Conservation (phyloP, 2,888 invertebrate genomes). For the Dicyrtomina minuta region DNA sequence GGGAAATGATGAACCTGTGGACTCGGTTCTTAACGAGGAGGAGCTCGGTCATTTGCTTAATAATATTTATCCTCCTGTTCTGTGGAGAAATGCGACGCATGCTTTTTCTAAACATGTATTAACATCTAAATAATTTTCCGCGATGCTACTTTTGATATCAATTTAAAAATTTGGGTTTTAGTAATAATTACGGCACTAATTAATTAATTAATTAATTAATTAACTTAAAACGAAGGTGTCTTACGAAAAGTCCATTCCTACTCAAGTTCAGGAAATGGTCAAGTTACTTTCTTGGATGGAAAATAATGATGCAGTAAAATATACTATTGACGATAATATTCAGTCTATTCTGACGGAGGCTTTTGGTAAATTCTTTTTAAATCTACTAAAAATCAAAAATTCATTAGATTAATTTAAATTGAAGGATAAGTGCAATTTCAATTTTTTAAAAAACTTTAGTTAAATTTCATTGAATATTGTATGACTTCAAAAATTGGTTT, state of each 20-base stretch:
- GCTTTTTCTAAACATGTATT: background rate
- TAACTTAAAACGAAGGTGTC: no score
- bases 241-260: no score
- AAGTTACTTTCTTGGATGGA: background rate
- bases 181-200: no score
- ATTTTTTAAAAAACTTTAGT: background rate
- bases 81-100: background rate
- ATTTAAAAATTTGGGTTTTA: background rate
- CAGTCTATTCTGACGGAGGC: no score
- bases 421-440: background rate
- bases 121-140: background rate
- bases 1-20: background rate
- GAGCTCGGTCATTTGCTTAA: slow-evolving; percentile 1
- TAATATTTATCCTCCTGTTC: slow-evolving; percentile 1
- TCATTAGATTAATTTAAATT: no score
- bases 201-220: no score
- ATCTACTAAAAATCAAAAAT: no score
- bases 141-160: background rate
- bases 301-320: background rate
- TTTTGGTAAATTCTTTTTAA: no score
- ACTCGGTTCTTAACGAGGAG: background rate
- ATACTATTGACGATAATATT: background rate
- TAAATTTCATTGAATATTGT: background rate
- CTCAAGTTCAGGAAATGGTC: no score
- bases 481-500: no score